phyloP scores from a whole-genome alignment of 2,113 vertebrate genomes.

The Furnarius figulus region DNA sequence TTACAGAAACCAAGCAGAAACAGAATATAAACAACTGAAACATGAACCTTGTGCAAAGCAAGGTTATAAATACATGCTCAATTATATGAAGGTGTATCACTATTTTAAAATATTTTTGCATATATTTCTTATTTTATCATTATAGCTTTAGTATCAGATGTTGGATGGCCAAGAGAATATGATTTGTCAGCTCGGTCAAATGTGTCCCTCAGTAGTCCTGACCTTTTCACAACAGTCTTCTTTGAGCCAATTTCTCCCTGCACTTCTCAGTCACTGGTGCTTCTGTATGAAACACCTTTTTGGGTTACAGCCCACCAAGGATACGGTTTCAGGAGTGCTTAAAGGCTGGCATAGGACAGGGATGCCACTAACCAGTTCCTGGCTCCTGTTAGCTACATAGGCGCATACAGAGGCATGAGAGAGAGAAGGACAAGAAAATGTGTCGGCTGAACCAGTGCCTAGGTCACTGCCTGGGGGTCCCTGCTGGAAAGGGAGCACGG shows the following conservation, averaged over 20 bases:
- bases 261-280: neutral
- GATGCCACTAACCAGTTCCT: neutral
- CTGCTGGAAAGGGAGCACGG: neutral
- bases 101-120: neutral
- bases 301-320: neutral
- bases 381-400: neutral
- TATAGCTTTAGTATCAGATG: neutral
- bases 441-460: neutral
- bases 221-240: neutral
- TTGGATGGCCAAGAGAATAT: neutral
- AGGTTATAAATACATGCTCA: neutral
- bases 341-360: neutral
- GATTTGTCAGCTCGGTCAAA: neutral
- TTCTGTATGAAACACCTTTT: neutral
- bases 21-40: neutral
- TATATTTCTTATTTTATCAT: neutral
- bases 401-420: neutral
- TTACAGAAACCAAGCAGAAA: neutral
- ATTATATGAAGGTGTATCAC: neutral
- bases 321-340: neutral
- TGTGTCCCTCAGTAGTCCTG: neutral
- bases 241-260: neutral
- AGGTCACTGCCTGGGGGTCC: neutral
- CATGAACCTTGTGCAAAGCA: neutral
- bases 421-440: fast-evolving